Evolutionary conservation across 1,140 invertebrate species (phyloP).

Genomic region (Drosophila fuyamai): DNA sequence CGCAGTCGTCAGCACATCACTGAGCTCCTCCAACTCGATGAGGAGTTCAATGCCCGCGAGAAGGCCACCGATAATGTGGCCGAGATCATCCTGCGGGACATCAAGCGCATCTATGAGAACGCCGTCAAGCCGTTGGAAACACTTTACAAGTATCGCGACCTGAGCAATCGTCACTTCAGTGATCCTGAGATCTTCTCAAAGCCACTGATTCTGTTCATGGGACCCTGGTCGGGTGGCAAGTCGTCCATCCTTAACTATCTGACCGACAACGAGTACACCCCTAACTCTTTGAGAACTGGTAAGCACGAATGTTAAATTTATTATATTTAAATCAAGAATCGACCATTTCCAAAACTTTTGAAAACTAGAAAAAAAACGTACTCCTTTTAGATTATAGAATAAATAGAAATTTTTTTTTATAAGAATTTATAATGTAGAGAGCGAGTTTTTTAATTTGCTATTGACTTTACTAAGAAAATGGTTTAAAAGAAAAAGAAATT

Average conservation of each 20-base stretch:
- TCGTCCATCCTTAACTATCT: slow-evolving; percentile 97
- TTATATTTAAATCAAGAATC: no score
- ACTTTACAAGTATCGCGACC: slow-evolving; percentile 95
- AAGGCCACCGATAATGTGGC: slow-evolving; percentile 90
- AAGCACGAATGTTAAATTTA: slow-evolving; percentile 33
- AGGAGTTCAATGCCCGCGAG: slow-evolving; percentile 90
- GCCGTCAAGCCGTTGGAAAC: slow-evolving; percentile 95
- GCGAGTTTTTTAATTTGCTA: no score
- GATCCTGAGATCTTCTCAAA: slow-evolving; percentile 98
- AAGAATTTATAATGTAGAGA: no score
- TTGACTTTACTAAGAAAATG: no score
- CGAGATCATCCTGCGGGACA: slow-evolving; percentile 91
- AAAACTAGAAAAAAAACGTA: background rate
- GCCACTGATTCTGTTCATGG: slow-evolving; percentile 96
- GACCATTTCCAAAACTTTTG: no score
- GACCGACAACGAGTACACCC: slow-evolving; percentile 93
- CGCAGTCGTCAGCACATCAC: slow-evolving; percentile 92
- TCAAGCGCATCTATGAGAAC: slow-evolving; percentile 94
- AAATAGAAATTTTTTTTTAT: no score
- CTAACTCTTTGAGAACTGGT: slow-evolving; percentile 94
- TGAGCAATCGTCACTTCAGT: slow-evolving; percentile 96
- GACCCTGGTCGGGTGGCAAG: slow-evolving; percentile 98
- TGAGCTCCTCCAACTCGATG: slow-evolving; percentile 91
- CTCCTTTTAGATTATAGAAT: no score
- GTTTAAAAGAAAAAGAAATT: no score